Evolutionary conservation across 2,888 invertebrate species (phyloP).

Genomic region (Colostygia pectinataria): DNA sequence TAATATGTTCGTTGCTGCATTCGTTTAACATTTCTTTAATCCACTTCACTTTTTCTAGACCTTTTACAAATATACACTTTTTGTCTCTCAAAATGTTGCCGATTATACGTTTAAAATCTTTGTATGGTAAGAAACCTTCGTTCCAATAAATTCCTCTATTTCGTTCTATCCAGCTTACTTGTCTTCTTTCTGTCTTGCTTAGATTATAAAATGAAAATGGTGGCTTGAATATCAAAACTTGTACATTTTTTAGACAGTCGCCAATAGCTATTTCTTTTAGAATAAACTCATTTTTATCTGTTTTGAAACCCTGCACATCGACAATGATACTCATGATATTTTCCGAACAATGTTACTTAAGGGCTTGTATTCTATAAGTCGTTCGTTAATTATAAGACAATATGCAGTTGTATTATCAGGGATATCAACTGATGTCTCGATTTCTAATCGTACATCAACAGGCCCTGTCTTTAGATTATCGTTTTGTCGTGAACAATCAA

Average conservation of each 20-base stretch:
- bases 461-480: conserved; percentile 38
- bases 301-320: conserved; percentile 6
- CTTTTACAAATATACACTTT: not conserved
- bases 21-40: not conserved
- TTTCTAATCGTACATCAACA: conserved; percentile 36
- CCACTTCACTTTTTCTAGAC: not conserved
- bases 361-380: conserved; percentile 33
- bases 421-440: conserved; percentile 31
- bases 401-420: conserved; percentile 36
- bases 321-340: conserved; percentile 16
- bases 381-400: conserved; percentile 38
- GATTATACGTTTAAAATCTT: not conserved
- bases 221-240: conserved; percentile 27
- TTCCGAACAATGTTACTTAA: conserved; percentile 33
- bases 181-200: conserved; percentile 21
- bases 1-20: not conserved
- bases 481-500: conserved; percentile 39
- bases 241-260: conserved; percentile 5
- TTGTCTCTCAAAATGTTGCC: not conserved
- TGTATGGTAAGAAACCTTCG: conserved; percentile 1
- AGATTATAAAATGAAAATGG: conserved; percentile 29
- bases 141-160: conserved; percentile 8
- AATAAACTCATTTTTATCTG: too few relatives aligned
- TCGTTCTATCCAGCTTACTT: conserved; percentile 6
- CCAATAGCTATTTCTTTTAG: conserved; percentile 35